Evolutionary conservation across 35 echinoderm and acorn worm genomes (phyloP).

Genomic region (Ophiothrix spiculata): DNA sequence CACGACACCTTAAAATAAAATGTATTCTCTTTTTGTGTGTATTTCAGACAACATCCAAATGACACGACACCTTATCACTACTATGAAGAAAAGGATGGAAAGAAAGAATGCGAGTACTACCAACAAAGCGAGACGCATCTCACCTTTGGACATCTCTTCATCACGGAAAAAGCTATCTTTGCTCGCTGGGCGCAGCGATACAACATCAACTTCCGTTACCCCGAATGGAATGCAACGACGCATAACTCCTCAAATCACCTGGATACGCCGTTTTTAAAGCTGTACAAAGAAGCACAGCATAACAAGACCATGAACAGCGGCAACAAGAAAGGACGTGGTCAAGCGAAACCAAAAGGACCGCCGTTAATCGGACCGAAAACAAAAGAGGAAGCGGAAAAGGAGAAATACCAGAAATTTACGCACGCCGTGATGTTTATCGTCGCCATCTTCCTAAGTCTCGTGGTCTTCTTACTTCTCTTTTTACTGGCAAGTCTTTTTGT

Average conservation of each 20-base stretch:
- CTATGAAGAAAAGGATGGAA: slow-evolving; percentile 74
- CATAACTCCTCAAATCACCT: slow-evolving; percentile 56
- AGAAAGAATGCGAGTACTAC: slow-evolving; percentile 89
- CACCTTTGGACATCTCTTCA: slow-evolving; percentile 82
- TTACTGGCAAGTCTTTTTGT: slow-evolving; percentile 96
- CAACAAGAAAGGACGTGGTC: slow-evolving; percentile 27
- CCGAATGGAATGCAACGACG: slow-evolving; percentile 77
- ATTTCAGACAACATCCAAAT: slow-evolving; percentile 67
- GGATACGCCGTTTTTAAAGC: slow-evolving; percentile 89
- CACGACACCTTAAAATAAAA: too few relatives aligned
- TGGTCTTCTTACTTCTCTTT: slow-evolving; percentile 90
- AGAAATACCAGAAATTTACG: slow-evolving; percentile 92
- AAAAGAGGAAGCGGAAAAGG: slow-evolving; percentile 69
- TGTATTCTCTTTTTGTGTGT: neutral
- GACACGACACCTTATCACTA: slow-evolving; percentile 90
- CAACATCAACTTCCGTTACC: slow-evolving; percentile 91
- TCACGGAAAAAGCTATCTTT: slow-evolving; percentile 97
- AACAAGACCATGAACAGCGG: slow-evolving; percentile 60
- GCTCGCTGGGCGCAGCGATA: slow-evolving; percentile 79
- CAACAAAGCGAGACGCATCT: slow-evolving; percentile 76
- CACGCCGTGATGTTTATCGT: slow-evolving; percentile 95
- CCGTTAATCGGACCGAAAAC: slow-evolving; percentile 66
- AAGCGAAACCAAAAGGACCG: slow-evolving; percentile 47
- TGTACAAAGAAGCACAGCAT: slow-evolving; percentile 82
- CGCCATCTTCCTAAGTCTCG: slow-evolving; percentile 87